Conservation (phyloP, 1,140 invertebrate genomes). For the Chironomus striatipennis region DNA sequence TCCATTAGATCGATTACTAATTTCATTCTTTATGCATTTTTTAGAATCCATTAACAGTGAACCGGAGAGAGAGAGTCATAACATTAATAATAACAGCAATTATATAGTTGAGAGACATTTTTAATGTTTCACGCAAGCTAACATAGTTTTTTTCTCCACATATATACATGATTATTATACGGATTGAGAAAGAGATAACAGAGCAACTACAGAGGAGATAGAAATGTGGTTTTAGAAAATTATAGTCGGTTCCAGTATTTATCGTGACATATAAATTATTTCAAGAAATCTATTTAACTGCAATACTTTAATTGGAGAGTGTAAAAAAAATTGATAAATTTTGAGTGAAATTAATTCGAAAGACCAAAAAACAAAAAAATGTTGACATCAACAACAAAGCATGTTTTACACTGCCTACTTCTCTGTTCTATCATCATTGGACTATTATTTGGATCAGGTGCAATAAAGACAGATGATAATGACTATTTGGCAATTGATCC, state of each 20-base stretch:
- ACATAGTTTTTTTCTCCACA: neutral
- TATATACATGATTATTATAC: too few species aligned
- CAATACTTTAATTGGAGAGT: neutral
- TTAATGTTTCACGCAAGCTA: neutral
- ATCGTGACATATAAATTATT: neutral
- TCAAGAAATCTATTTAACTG: neutral
- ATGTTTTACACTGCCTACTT: slow-evolving; percentile 68
- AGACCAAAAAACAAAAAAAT: slow-evolving; percentile 32
- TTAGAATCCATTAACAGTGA: neutral
- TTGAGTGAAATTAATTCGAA: neutral
- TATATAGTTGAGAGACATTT: neutral
- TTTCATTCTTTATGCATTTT: neutral
- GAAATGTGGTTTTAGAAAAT: neutral
- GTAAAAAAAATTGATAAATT: neutral
- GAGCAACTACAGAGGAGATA: neutral
- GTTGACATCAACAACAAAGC: slow-evolving; percentile 58
- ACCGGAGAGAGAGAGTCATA: neutral
- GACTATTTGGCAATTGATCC: slow-evolving; percentile 61
- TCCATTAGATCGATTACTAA: neutral
- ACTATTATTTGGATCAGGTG: slow-evolving; percentile 73
- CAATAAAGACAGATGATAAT: slow-evolving; percentile 55
- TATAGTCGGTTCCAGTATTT: neutral
- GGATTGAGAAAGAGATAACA: neutral
- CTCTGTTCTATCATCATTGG: slow-evolving; percentile 63
- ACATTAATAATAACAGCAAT: neutral